phyloP scores from a whole-genome alignment of 1,140 invertebrate genomes.

The Teleopsis dalmanni region DNA sequence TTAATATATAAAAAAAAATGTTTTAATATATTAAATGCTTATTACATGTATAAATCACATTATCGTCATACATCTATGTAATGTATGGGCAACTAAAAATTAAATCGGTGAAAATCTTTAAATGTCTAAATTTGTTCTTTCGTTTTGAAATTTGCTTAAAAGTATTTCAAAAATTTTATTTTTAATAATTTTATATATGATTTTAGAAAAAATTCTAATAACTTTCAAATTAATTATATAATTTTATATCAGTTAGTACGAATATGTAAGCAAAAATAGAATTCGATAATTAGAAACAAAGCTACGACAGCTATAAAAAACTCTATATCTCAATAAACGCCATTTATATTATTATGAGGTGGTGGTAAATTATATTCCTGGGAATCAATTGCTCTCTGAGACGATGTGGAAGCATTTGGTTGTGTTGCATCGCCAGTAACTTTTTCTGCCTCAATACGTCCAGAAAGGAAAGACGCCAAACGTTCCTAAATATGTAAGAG shows the following conservation, averaged over 20 bases:
- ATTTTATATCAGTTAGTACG: conserved; percentile 21
- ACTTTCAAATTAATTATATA: conserved; percentile 3
- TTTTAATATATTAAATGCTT: too few species aligned
- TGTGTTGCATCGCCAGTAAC: conserved; percentile 25
- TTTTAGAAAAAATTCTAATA: too few species aligned
- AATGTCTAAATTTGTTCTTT: too few species aligned
- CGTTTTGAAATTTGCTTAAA: too few species aligned
- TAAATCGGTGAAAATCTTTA: too few species aligned
- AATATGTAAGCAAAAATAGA: conserved; percentile 36
- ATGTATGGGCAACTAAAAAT: too few species aligned
- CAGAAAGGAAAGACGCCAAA: conserved; percentile 35
- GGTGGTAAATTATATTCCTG: conserved; percentile 27
- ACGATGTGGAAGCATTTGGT: conserved; percentile 14
- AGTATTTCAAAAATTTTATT: too few species aligned
- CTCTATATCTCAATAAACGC: conserved; percentile 39
- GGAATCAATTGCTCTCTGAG: conserved; percentile 24
- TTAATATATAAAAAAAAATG: too few species aligned
- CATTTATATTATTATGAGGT: conserved; percentile 41
- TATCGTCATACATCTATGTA: too few species aligned
- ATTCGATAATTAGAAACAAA: conserved; percentile 40
- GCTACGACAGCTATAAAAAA: conserved; percentile 38
- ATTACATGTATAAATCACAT: too few species aligned
- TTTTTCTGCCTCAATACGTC: conserved; percentile 41
- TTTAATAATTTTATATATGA: too few species aligned
- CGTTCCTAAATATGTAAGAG: conserved; percentile 24